Evolutionary conservation across 2,888 invertebrate species (phyloP), one percentile per base, ranked within the genome.

Genomic region (Xestia sexstrigata): DNA sequence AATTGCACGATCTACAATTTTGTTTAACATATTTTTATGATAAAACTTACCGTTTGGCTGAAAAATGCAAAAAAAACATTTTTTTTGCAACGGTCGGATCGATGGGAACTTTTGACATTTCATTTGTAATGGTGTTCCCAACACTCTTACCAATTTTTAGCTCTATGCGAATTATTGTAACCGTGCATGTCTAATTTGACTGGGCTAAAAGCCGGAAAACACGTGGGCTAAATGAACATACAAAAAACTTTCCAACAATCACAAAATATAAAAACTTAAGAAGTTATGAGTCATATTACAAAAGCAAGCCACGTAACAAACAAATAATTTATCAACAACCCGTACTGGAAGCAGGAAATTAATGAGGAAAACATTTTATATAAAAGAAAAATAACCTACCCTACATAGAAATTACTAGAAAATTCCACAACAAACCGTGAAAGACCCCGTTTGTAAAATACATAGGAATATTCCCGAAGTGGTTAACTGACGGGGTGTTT

Each of bases 401-500:
- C 15, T 55, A 45, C 52, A 35, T 26, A 15, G 47, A 71, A 82
- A 30, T 70, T 45, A 65, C 69, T 69, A 69, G 60, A 69, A 78
- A 26, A 30, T 73, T 66, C 52, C 39, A 73, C 42, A 70, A 70
- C 17, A 62, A 65, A 78, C n/a, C 42, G 23, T 52, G n/a, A 72
- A 79, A 70, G 55, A 35, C 2, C n/a, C 20, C 17, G 39, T 76
- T 76, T 62, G 58, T 62, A 20, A 65, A 47, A 60, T 49, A 72
- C 66, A 52, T 74, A 35, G 78, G 71, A 82, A 82, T 72, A 77
- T 86, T 77, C 81, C 35, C 83, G 30, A 62, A 7, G 45, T 42
- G n/a, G 49, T 75, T 65, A 70, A 85, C 75, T 70, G 58, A 70
- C 67, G 75, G 15, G 49, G n/a, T 81, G 70, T 81, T 82, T 78